These are phyloP conservation scores for Girardinichthys multiradiatus DNA, from an alignment of 2,113 vertebrate species.

Conservation along the genomic window DNA sequence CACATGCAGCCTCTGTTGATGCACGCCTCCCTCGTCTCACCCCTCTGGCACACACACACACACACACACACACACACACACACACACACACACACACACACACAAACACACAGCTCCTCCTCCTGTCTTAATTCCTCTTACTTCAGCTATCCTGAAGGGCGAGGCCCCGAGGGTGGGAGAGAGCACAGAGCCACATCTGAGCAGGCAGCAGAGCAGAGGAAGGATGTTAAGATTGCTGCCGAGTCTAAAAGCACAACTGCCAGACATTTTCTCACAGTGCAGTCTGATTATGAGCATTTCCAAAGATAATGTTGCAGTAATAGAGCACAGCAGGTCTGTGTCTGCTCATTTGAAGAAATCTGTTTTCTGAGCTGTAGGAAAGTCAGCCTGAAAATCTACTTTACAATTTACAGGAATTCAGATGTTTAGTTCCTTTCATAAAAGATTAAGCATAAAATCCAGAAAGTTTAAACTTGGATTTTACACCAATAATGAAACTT, in stretches of 20 bases:
- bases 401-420: slow-evolving; percentile 11
- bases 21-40: background rate
- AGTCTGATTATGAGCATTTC: slow-evolving; percentile 22
- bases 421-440: background rate
- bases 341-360: background rate
- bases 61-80: no score
- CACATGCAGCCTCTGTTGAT: slow-evolving; percentile 28
- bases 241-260: slow-evolving; percentile 14
- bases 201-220: background rate
- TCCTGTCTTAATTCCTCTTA: slow-evolving; percentile 71
- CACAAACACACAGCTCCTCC: slow-evolving; percentile 38
- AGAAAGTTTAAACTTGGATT: background rate
- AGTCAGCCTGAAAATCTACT: slow-evolving; percentile 10
- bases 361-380: slow-evolving; percentile 3
- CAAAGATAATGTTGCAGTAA: background rate
- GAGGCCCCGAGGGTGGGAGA: slow-evolving; percentile 3
- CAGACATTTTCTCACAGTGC: slow-evolving; percentile 9
- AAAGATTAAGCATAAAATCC: background rate
- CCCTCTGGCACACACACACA: no score
- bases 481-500: background rate
- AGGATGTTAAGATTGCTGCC: slow-evolving; percentile 11
- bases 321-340: background rate
- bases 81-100: slow-evolving; percentile 12
- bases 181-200: background rate
- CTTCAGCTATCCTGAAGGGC: slow-evolving; percentile 63